Evolutionary conservation across 2,888 invertebrate species (phyloP), one percentile per base, ranked within the genome.

Genomic region (Phorcus lineatus): DNA sequence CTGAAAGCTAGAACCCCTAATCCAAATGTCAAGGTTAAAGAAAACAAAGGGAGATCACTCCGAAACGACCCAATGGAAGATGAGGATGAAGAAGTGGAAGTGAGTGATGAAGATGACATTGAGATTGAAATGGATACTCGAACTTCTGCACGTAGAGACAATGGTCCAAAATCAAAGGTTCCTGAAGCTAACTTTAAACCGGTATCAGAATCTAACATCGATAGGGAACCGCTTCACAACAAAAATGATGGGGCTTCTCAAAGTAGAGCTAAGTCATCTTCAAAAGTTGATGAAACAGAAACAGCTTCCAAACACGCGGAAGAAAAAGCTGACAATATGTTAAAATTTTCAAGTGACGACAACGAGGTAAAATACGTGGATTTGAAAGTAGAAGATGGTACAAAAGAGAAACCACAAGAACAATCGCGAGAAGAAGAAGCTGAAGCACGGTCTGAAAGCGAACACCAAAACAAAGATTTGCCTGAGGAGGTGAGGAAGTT

Each of bases 401-500:
- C 6, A 47, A 52, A 53, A 77, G 55, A 28, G 22, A 54, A 28
- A 55, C 31, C 54, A 17, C 36, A 47, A 74, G 74, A 74, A 24
- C 24, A 54, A 47, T 7, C 17, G 57, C 17, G 31, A 31, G 19
- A 76, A 24, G 28, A 28, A 57, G 2, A 31, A 11, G 13, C 13
- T 11, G 47, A 47, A 47, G 47, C 4, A 13, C 7, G 13, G 7
- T 11, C 47, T 47, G 28, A 36, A 16, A 16, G 24, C 55, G 31
- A 40, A 57, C 3, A 67, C 67, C 3, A 74, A 47, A 13, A 52
- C n/a, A 57, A 78, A 19, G 54, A 83, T 22, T 17, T 87, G 17
- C 85, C 86, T 57, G 81, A 85, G 19, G 89, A 89, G 80, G 81
- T 89, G 13, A 83, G 75, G 47, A 86, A 90, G 24, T 91, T 91